A percentile compares a stretch with the other conserved stretches of the same genome.
Evolutionary conservation across 2,888 invertebrate genomes (phyloP).

Genomic region (Cosmia trapezina): DNA sequence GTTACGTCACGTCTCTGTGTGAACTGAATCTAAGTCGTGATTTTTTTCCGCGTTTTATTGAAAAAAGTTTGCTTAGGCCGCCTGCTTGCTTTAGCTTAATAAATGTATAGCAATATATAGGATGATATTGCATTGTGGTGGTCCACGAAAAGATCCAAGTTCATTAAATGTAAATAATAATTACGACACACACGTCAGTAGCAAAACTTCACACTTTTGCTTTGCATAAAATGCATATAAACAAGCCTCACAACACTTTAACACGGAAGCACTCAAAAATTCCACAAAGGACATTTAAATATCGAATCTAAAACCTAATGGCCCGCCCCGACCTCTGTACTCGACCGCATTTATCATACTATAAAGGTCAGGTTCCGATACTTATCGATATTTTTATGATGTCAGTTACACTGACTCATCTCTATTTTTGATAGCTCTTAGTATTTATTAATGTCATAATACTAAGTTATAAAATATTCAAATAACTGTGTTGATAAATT

Average conservation of each 20-base stretch:
- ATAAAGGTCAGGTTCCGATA: slow-evolving; percentile 86
- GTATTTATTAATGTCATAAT: slow-evolving; percentile 67
- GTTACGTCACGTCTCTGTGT: no score
- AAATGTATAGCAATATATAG: neutral
- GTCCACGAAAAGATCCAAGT: neutral
- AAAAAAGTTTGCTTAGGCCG: no score
- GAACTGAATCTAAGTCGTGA: no score
- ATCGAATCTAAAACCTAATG: slow-evolving; percentile 61
- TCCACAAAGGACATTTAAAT: slow-evolving; percentile 43
- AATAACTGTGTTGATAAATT: slow-evolving; percentile 53
- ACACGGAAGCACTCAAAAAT: slow-evolving; percentile 45
- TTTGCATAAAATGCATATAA: slow-evolving; percentile 44
- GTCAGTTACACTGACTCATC: slow-evolving; percentile 84
- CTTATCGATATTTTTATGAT: slow-evolving; percentile 84
- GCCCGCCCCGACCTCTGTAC: slow-evolving; percentile 80
- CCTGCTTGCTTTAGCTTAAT: no score
- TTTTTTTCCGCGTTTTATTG: no score
- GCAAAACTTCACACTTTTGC: neutral
- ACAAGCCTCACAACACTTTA: slow-evolving; percentile 15
- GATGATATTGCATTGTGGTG: neutral
- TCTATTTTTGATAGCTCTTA: slow-evolving; percentile 73
- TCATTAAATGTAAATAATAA: slow-evolving; percentile 15
- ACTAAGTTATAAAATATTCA: slow-evolving; percentile 54
- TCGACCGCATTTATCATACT: slow-evolving; percentile 82
- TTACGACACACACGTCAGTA: slow-evolving; percentile 26